Conservation (phyloP, 1,140 invertebrate genomes). For the Portunus trituberculatus region DNA sequence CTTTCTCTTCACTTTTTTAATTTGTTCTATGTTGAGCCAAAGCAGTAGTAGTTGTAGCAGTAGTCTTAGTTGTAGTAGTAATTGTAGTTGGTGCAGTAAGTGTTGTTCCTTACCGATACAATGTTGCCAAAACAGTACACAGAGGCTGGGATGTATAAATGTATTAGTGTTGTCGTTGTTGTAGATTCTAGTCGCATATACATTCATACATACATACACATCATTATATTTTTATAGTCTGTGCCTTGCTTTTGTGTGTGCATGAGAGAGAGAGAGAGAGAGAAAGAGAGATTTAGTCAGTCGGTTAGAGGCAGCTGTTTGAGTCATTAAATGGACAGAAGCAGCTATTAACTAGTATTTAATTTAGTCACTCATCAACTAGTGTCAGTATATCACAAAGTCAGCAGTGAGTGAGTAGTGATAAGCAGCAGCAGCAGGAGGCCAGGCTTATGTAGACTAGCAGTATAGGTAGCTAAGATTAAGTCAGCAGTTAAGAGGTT, state of each 20-base stretch:
- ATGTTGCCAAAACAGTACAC: neutral
- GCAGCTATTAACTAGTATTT: too few relatives aligned
- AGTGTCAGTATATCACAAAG: too few relatives aligned
- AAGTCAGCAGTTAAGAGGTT: too few relatives aligned
- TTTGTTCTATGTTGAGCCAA: neutral
- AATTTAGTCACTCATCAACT: too few relatives aligned
- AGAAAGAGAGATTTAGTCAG: neutral
- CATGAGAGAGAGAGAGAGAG: neutral
- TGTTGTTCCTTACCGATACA: neutral
- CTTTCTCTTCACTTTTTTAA: neutral
- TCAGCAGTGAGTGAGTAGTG: too few relatives aligned
- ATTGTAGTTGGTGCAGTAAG: neutral
- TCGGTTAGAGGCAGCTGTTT: too few relatives aligned
- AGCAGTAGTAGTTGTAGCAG: slow-evolving; percentile 1
- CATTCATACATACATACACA: too few relatives aligned
- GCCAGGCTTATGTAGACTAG: too few relatives aligned
- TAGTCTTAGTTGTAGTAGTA: neutral
- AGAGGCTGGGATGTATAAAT: neutral
- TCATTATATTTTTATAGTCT: neutral
- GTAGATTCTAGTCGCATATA: neutral
- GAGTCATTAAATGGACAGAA: too few relatives aligned
- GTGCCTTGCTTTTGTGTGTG: neutral
- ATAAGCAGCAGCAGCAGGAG: too few relatives aligned
- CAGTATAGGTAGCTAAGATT: too few relatives aligned
- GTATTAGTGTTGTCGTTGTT: neutral